Conservation (phyloP, 1,140 invertebrate species). For the Listronotus bonariensis region DNA sequence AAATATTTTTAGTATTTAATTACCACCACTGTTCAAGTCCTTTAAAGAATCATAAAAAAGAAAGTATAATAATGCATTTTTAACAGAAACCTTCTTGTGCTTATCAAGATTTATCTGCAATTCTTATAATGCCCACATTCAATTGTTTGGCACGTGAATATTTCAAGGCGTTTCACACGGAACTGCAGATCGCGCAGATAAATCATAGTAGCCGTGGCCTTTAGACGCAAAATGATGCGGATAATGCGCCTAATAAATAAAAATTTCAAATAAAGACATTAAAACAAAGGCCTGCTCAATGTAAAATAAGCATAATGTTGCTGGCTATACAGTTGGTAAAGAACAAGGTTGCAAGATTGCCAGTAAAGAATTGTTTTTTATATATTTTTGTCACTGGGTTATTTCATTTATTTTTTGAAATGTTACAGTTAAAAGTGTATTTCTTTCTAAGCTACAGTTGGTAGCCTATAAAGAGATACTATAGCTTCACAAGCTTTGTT, state of each 20-base stretch:
- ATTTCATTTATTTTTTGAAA: too few relatives aligned
- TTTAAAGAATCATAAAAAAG: too few relatives aligned
- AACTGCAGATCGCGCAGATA: slow-evolving; percentile 14
- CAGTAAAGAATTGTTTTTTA: slow-evolving; percentile 10
- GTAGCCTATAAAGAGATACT: too few relatives aligned
- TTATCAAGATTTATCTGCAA: too few relatives aligned
- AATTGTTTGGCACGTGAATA: slow-evolving; percentile 22
- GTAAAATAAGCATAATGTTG: slow-evolving; percentile 47
- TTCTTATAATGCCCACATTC: slow-evolving; percentile 8
- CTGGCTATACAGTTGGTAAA: slow-evolving; percentile 24
- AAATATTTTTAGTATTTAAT: too few relatives aligned
- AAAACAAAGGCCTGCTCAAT: slow-evolving; percentile 46
- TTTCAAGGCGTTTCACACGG: slow-evolving; percentile 6
- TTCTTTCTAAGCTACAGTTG: too few relatives aligned
- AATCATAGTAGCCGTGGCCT: slow-evolving; percentile 20
- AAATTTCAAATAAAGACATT: slow-evolving; percentile 53
- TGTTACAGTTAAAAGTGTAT: too few relatives aligned
- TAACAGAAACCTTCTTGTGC: too few relatives aligned
- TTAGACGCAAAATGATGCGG: slow-evolving; percentile 43
- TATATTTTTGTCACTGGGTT: too few relatives aligned
- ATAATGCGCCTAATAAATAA: slow-evolving; percentile 51
- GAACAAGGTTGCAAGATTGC: slow-evolving; percentile 13
- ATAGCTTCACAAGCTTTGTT: too few relatives aligned
- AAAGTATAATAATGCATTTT: too few relatives aligned
- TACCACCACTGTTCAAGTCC: too few relatives aligned